Base-by-base conservation (phyloP, 92 coral and sea anemone species). In the Paragorgia papillata region DNA sequence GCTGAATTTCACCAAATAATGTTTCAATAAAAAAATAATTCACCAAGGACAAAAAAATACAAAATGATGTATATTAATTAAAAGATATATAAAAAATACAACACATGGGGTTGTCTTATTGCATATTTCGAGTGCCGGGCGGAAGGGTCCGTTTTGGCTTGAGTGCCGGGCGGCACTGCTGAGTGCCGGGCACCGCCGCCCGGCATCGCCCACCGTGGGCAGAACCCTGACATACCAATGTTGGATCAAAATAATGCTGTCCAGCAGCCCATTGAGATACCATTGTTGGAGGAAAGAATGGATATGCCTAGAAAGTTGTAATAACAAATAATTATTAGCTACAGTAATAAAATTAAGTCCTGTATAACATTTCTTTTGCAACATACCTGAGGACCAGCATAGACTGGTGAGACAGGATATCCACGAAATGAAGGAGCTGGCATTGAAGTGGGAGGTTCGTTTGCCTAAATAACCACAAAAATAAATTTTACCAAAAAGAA, bases 191-290 rank as follows among this genome's bases (percentile, higher is more conserved):
- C n/a, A n/a, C n/a, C n/a, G n/a, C n/a, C n/a, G n/a, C n/a, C n/a
- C n/a, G n/a, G n/a, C n/a, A n/a, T n/a, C n/a, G n/a, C n/a, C n/a
- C n/a, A n/a, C n/a, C n/a, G n/a, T n/a, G n/a, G n/a, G n/a, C n/a
- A n/a, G n/a, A n/a, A n/a, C n/a, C n/a, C n/a, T n/a, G 13, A 64
- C 77, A 18, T 55, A 71, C 78, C 65, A 55, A 17, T 71, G 78
- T 7, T 6, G 40, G 26, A 71, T 71, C 64, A 26, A 71, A 71
- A 58, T 51, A 71, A 30, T 31, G 78, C 53, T 71, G 78, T 17
- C 78, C 63, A 22, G 97, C 87, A 27, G 88, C 90, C 96, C 96
- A 89, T 0, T 89, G 86, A 28, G 88, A 86, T 79, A 89, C 80
- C 91, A 92, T 81, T 31, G 75, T 80, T 18, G 97, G 88, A 15